Base-by-base conservation (phyloP, 2,888 invertebrate species). In the Linyphia triangularis region DNA sequence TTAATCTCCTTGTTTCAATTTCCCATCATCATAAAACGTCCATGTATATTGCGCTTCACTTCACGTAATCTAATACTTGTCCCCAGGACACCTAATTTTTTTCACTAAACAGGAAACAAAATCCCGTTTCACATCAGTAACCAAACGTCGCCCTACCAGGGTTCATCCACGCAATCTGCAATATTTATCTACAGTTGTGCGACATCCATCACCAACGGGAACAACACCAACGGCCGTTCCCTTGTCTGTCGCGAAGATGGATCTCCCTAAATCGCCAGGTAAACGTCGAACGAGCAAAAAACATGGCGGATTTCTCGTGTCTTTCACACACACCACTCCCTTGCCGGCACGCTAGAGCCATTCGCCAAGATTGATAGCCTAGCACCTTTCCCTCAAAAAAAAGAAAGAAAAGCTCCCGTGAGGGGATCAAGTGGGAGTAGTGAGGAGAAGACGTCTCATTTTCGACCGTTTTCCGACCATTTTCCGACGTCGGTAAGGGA, bases 111-210 rank as follows among this genome's bases (percentile, higher is more conserved):
- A n/a, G n/a, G n/a, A n/a, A n/a, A n/a, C n/a, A n/a, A n/a, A n/a
- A n/a, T n/a, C 13, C n/a, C 40, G 26, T 19, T n/a, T 10, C 37
- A 24, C 30, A 24, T 22, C 26, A 61, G 26, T 10, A 61, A 9
- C 40, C 37, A 37, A 70, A 43, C 43, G 24, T 70, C 43, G 43
- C 67, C 37, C 22, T 33, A 28, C 16, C 59, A 43, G 57, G 57
- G 77, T 37, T 59, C 26, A 26, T 37, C 81, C 69, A 37, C 22
- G 69, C 69, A 77, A 85, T 77, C 59, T 85, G 67, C 75, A 85
- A 85, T 85, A 85, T 85, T 85, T 77, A 85, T 85, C 84, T 75
- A 75, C 69, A 69, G 75, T 85, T 77, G 57, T 37, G 40, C 67
- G 69, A 82, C 84, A 85, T 85, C 75, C 84, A 85, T 77, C 84